Evolutionary conservation across 2,113 vertebrate species (phyloP).

Genomic region (Tetraodon nigroviridis): DNA sequence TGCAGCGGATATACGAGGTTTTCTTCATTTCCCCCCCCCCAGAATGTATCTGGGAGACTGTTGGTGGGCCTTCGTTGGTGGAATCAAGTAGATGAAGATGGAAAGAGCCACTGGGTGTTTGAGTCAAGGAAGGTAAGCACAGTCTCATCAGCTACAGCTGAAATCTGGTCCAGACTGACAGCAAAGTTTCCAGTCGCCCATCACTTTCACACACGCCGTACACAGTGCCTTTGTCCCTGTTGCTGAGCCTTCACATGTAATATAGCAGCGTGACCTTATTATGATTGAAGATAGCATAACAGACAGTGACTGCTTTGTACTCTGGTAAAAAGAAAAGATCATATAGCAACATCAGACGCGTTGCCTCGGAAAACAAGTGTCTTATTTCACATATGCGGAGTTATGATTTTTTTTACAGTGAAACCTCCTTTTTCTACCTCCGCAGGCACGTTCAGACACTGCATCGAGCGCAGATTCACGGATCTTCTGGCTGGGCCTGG

Average conservation of each 20-base stretch:
- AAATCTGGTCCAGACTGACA: too few species aligned
- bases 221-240: background rate
- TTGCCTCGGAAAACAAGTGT: background rate
- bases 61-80: conserved; percentile 96
- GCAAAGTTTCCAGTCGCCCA: too few species aligned
- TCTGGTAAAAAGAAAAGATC: background rate
- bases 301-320: conserved; percentile 8
- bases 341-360: background rate
- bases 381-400: background rate
- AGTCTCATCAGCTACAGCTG: background rate
- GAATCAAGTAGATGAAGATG: conserved; percentile 94
- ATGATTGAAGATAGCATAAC: conserved; percentile 3
- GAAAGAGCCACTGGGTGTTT: conserved; percentile 90
- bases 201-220: background rate
- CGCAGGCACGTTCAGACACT: conserved; percentile 44
- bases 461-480: conserved; percentile 81
- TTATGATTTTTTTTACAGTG: background rate
- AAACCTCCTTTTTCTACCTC: conserved; percentile 11
- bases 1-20: background rate
- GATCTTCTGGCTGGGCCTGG: conserved; percentile 93
- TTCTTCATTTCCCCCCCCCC: background rate
- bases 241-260: conserved; percentile 4
- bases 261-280: conserved; percentile 17
- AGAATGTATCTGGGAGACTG: conserved; percentile 92
- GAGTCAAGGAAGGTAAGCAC: conserved; percentile 84